phyloP scores from a whole-genome alignment of 2,113 vertebrate species.

The Sturnus vulgaris region DNA sequence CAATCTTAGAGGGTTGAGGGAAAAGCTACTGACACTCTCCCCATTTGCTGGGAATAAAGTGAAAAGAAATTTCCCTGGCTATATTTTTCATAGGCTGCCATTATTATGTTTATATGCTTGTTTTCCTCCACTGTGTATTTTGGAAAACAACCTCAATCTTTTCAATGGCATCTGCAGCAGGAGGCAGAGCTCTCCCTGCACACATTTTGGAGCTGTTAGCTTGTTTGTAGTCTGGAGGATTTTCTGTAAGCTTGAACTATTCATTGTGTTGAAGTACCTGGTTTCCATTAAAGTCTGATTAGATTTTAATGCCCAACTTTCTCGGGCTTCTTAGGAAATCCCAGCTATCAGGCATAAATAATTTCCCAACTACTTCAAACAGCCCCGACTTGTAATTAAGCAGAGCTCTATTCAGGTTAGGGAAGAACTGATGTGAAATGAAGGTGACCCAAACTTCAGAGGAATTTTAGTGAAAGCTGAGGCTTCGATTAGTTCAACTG shows the following conservation, averaged over 20 bases:
- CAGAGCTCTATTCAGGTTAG: not conserved
- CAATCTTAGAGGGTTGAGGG: not conserved
- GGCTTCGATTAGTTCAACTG: not conserved
- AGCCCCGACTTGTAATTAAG: not conserved
- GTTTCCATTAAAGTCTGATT: conserved; percentile 52
- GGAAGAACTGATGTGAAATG: conserved; percentile 1
- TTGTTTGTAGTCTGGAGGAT: conserved; percentile 1
- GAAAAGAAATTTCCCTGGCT: conserved; percentile 30
- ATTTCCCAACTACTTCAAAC: conserved; percentile 43
- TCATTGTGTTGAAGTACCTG: conserved; percentile 45
- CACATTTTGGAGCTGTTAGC: conserved; percentile 1
- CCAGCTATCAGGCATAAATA: conserved; percentile 41
- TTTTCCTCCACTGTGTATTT: conserved; percentile 48
- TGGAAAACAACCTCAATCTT: conserved; percentile 57
- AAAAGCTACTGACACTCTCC: not conserved
- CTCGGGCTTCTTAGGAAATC: conserved; percentile 24
- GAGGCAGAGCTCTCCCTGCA: not conserved
- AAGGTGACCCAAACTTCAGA: conserved; percentile 34
- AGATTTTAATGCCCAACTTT: conserved; percentile 51
- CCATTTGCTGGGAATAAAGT: conserved; percentile 14
- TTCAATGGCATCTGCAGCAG: conserved; percentile 31
- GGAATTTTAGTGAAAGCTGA: not conserved
- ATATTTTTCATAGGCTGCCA: conserved; percentile 37
- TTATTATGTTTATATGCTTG: conserved; percentile 57
- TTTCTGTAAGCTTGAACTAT: conserved; percentile 37